Evolutionary conservation across 2,797 vertebrate species (phyloP).

Genomic region (Myripristis jacobus): DNA sequence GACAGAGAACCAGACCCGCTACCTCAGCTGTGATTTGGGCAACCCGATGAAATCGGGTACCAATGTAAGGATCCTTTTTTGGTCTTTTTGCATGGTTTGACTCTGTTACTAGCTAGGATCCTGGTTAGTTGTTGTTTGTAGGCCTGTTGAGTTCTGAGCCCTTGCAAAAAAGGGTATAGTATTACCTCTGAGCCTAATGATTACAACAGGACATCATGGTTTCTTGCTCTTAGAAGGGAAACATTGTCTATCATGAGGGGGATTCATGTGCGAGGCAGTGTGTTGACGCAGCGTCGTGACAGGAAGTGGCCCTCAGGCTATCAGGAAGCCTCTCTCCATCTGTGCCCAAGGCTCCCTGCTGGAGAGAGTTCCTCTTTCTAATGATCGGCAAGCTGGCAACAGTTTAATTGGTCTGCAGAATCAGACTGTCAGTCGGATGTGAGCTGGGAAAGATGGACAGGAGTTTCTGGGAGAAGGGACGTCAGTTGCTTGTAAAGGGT

Average conservation of each 20-base stretch:
- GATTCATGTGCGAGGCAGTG: slow-evolving; percentile 9
- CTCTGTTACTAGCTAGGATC: neutral
- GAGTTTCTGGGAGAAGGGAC: slow-evolving; percentile 4
- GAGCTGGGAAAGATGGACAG: slow-evolving; percentile 13
- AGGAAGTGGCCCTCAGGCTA: slow-evolving; percentile 56
- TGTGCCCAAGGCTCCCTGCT: slow-evolving; percentile 46
- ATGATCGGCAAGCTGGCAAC: slow-evolving; percentile 35
- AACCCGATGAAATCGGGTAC: slow-evolving; percentile 94
- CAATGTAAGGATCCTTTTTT: slow-evolving; percentile 83
- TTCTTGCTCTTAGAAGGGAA: slow-evolving; percentile 33
- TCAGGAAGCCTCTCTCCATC: slow-evolving; percentile 56
- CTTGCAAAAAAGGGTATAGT: neutral
- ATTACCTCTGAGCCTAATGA: no score
- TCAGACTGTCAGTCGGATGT: slow-evolving; percentile 21
- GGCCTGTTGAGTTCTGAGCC: neutral
- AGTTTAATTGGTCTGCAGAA: slow-evolving; percentile 56
- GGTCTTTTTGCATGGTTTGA: neutral
- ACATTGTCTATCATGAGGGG: neutral
- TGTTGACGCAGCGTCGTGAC: slow-evolving; percentile 65
- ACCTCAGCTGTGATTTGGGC: slow-evolving; percentile 92
- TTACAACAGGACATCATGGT: neutral
- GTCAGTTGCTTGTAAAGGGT: no score
- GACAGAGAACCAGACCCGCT: slow-evolving; percentile 88
- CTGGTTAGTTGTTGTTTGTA: neutral
- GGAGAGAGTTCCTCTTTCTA: slow-evolving; percentile 59